Evolutionary conservation across 2,888 invertebrate species (phyloP).

Genomic region (Rhabditophanes sp.): DNA sequence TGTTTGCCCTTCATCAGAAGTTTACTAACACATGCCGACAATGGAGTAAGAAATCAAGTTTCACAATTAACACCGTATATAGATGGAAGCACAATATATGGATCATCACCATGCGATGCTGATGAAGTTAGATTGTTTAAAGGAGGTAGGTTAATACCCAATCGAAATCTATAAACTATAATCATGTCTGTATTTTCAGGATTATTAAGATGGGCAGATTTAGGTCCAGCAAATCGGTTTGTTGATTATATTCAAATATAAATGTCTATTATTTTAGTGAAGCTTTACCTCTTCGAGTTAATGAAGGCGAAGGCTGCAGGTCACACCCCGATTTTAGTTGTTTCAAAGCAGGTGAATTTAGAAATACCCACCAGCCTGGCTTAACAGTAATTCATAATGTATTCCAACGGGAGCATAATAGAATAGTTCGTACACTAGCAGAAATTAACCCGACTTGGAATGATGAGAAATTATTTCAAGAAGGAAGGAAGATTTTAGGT

Average conservation of each 20-base stretch:
- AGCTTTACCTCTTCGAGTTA: too few species aligned
- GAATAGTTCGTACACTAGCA: conserved; percentile 31
- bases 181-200: too few species aligned
- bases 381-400: conserved; percentile 41
- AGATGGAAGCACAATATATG: too few species aligned
- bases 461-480: conserved; percentile 45
- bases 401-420: conserved; percentile 40
- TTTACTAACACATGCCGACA: conserved; percentile 69
- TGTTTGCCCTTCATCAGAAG: conserved; percentile 90
- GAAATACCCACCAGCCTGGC: conserved; percentile 41
- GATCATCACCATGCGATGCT: conserved; percentile 70
- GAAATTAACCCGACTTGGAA: conserved; percentile 44
- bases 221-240: too few species aligned
- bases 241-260: too few species aligned
- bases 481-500: too few species aligned
- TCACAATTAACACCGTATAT: too few species aligned
- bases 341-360: conserved; percentile 32
- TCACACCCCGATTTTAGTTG: conserved; percentile 14
- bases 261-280: too few species aligned
- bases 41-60: too few species aligned
- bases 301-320: too few species aligned
- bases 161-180: too few species aligned
- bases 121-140: conserved; percentile 60
- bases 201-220: too few species aligned
- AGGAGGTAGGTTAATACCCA: conserved; percentile 36